Base-by-base conservation (phyloP, 1,140 invertebrate genomes). In the Scylla paramamosain region DNA sequence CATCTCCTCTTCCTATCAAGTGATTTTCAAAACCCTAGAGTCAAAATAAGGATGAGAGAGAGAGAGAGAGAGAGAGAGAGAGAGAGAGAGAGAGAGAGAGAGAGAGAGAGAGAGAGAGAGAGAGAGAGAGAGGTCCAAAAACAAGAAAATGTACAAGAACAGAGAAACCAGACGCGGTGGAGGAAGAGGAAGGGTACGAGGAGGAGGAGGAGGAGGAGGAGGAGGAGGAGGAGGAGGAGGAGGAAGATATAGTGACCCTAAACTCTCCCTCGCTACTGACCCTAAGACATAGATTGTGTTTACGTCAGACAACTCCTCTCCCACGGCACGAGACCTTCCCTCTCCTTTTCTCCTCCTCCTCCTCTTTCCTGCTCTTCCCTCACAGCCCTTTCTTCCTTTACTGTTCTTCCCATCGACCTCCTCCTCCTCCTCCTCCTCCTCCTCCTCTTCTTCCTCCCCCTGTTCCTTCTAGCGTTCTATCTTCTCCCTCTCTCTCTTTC, bases 61-160 rank as follows among this genome's bases (percentile, higher is more conserved):
- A 91, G 90, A 91, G 90, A 67, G 90, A 91, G 91, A 82, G 52
- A 82, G 91, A 82, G 91, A 82, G 91, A 82, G 91, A 92, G 52
- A 90, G 88, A 52, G 25, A 52, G 45, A 52, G 25, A 29, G 83
- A 87, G 83, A 28, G 39, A 45, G 77, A 84, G 39, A 84, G 31
- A 84, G 31, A 46, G 77, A 86, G 77, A 93, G 31, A 86, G 90
- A 91, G 90, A 67, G 52, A 91, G 90, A 31, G 90, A 59, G 90
- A 59, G 45, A 59, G 48, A 91, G 90, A 91, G 48, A 91, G 48
- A 91, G 48, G 31, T 25, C 4, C 10, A 32, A n/a, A 87, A 7
- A 39, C 31, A 87, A 46, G 29, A 46, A 32, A 7, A 87, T 16
- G 39, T 16, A n/a, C 8, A 87, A 25, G 39, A n/a, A 59, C 25